These are phyloP conservation scores for Oncorhynchus clarkii DNA, from an alignment of 2,113 vertebrate genomes.

Conservation along the genomic window DNA sequence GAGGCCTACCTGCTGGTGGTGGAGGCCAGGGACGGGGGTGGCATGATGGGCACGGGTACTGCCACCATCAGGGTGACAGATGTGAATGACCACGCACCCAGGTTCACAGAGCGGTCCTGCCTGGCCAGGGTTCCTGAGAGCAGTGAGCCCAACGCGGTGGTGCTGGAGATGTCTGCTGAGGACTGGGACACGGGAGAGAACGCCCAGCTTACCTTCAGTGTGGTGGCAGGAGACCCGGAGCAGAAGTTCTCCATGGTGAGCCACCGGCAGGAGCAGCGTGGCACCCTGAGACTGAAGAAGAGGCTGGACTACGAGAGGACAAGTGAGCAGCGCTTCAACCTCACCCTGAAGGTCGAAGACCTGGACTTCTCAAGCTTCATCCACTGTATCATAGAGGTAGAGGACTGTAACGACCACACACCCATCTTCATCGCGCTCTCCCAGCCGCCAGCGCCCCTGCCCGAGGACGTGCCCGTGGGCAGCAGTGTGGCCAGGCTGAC, in stretches of 20 bases:
- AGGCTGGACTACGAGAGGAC: constrained; percentile 82
- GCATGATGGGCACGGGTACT: constrained; percentile 81
- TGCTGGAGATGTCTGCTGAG: constrained; percentile 75
- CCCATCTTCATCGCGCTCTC: constrained; percentile 82
- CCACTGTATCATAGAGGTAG: constrained; percentile 81
- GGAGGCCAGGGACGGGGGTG: constrained; percentile 86
- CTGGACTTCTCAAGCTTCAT: constrained; percentile 80
- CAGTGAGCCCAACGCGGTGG: constrained; percentile 72
- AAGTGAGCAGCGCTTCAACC: constrained; percentile 82
- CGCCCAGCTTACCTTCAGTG: constrained; percentile 80
- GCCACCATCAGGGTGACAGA: constrained; percentile 81
- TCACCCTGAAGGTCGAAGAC: constrained; percentile 84
- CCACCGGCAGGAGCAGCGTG: constrained; percentile 75
- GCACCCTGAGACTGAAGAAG: constrained; percentile 80
- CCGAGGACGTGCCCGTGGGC: constrained; percentile 78
- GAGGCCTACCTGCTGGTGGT: constrained; percentile 79
- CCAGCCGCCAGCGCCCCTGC: constrained; percentile 71
- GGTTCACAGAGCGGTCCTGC: constrained; percentile 76
- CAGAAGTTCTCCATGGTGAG: constrained; percentile 85
- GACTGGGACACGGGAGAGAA: constrained; percentile 82
- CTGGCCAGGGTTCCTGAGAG: constrained; percentile 75
- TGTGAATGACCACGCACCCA: constrained; percentile 81
- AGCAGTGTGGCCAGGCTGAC: constrained; percentile 76
- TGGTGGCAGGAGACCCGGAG: constrained; percentile 82
- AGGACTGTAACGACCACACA: constrained; percentile 86